These are phyloP conservation scores for Lucifuga dentata DNA, from an alignment of 2,113 vertebrate genomes.

Conservation along the genomic window DNA sequence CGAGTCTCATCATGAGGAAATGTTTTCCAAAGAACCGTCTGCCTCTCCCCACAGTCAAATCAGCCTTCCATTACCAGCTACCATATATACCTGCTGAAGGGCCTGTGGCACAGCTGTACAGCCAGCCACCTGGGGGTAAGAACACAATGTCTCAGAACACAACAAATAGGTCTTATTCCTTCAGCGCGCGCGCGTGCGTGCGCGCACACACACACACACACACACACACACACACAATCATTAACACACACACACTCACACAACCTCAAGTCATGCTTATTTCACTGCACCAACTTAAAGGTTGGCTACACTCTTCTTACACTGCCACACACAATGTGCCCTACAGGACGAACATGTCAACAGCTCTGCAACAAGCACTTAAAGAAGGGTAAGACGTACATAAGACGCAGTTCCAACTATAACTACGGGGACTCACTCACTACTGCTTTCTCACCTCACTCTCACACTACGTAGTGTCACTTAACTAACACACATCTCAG, in stretches of 20 bases:
- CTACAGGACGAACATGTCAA: constrained; percentile 62
- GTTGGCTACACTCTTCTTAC: constrained; percentile 44
- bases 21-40: constrained; percentile 99
- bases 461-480: constrained; percentile 29
- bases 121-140: constrained; percentile 91
- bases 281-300: constrained; percentile 10
- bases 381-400: constrained; percentile 74
- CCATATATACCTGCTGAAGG: constrained; percentile 88
- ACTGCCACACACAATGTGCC: constrained; percentile 69
- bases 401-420: constrained; percentile 51
- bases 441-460: constrained; percentile 31
- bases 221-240: background rate
- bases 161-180: too few relatives aligned
- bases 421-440: constrained; percentile 43
- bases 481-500: constrained; percentile 56
- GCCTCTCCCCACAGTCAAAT: constrained; percentile 96
- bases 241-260: constrained; percentile 3
- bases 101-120: constrained; percentile 93
- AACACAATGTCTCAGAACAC: background rate
- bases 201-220: background rate
- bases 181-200: constrained; percentile 5
- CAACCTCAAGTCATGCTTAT: constrained; percentile 8
- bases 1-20: constrained; percentile 98
- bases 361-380: constrained; percentile 66
- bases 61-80: constrained; percentile 90